Conservation (phyloP, 92 coral and sea anemone genomes). For the Paramuricea clavata region DNA sequence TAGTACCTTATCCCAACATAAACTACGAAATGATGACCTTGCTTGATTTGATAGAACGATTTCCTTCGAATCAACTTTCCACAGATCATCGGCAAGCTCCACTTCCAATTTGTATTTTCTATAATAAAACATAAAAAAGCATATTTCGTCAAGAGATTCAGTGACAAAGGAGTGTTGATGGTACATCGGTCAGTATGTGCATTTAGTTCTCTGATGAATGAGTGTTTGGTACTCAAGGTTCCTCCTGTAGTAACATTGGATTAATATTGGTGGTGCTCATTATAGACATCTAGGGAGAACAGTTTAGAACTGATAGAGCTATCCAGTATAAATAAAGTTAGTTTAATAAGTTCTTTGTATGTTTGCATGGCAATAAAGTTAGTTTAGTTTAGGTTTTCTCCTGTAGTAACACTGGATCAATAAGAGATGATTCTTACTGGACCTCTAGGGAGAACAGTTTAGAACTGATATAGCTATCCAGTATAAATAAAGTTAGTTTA, state of each 20-base stretch:
- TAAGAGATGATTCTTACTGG: background rate
- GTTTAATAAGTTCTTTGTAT: no score
- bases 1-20: constrained; percentile 8
- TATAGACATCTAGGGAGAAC: no score
- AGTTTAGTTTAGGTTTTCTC: background rate
- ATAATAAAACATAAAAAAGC: background rate
- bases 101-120: constrained; percentile 87
- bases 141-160: no score
- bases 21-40: constrained; percentile 75
- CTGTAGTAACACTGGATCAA: no score
- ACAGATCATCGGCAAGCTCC: constrained; percentile 81
- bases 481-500: no score
- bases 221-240: no score
- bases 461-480: background rate
- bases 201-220: no score
- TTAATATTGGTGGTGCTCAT: no score
- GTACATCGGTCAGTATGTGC: no score
- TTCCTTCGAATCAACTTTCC: constrained; percentile 93
- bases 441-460: background rate
- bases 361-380: no score
- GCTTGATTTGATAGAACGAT: constrained; percentile 80
- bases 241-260: no score
- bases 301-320: background rate
- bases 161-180: no score
- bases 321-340: background rate